A percentile compares a stretch with the other conserved stretches of the same genome.
These are phyloP conservation scores for Galeopsomyia nigrocyanea DNA, from an alignment of 2,888 invertebrate species.

Conservation along the genomic window DNA sequence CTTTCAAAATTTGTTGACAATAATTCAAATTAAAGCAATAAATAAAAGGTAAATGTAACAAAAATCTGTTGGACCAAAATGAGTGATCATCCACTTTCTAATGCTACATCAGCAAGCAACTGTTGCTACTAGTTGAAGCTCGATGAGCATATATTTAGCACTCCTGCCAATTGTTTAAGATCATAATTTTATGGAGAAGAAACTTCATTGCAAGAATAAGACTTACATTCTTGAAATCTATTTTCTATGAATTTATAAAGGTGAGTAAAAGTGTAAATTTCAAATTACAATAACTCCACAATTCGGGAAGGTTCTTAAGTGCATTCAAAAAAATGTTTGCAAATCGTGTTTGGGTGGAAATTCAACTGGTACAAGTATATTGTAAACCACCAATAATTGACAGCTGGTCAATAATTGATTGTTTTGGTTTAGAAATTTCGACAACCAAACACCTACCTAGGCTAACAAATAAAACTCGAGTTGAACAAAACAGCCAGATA, in stretches of 20 bases:
- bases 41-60: constrained; percentile 18
- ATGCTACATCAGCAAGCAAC: constrained; percentile 52
- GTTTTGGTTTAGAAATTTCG: no score
- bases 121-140: constrained; percentile 55
- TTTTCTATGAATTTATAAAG: constrained; percentile 65
- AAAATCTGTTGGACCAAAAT: constrained; percentile 35
- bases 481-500: no score
- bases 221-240: constrained; percentile 67
- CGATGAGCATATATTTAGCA: constrained; percentile 55
- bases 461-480: no score
- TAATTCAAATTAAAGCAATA: not conserved
- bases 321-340: not conserved
- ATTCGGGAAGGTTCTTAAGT: constrained; percentile 61
- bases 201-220: constrained; percentile 66
- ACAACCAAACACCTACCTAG: no score
- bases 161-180: constrained; percentile 53
- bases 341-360: no score
- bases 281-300: constrained; percentile 61
- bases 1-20: no score
- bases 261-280: constrained; percentile 68
- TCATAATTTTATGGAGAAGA: constrained; percentile 64
- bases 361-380: no score
- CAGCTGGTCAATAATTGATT: no score
- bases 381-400: no score
- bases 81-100: constrained; percentile 45